Conservation (phyloP, 2,113 vertebrate genomes). For the Leucopsar rothschildi region DNA sequence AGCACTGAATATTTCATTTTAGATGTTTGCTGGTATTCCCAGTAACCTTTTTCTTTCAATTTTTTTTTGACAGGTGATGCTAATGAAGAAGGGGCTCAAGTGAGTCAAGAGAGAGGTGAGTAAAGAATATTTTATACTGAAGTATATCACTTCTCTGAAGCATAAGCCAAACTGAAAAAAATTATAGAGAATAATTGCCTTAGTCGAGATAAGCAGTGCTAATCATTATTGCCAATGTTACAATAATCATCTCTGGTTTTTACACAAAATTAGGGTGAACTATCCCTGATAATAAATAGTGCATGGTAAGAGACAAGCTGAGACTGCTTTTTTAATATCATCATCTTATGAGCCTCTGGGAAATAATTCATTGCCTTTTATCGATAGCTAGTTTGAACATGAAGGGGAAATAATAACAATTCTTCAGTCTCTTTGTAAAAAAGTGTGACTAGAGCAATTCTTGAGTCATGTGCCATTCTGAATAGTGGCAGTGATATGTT, state of each 20-base stretch:
- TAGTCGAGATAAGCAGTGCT: neutral
- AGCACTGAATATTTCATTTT: neutral
- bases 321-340: neutral
- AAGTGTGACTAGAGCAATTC: neutral
- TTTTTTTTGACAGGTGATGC: constrained; percentile 53
- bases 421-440: neutral
- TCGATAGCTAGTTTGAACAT: neutral
- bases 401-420: neutral
- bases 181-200: neutral
- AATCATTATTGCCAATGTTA: neutral
- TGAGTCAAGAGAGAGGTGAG: constrained; percentile 69
- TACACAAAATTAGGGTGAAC: neutral
- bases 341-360: neutral
- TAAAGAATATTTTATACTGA: constrained; percentile 15
- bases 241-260: neutral
- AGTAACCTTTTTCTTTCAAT: neutral
- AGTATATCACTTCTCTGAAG: neutral
- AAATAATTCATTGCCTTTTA: neutral
- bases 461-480: neutral
- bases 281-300: neutral
- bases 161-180: neutral
- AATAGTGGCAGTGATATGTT: neutral
- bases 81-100: constrained; percentile 61
- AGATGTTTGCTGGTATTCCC: neutral
- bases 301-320: neutral